phyloP scores from a whole-genome alignment of 2,888 invertebrate species.

The Drosophila acutilabella region DNA sequence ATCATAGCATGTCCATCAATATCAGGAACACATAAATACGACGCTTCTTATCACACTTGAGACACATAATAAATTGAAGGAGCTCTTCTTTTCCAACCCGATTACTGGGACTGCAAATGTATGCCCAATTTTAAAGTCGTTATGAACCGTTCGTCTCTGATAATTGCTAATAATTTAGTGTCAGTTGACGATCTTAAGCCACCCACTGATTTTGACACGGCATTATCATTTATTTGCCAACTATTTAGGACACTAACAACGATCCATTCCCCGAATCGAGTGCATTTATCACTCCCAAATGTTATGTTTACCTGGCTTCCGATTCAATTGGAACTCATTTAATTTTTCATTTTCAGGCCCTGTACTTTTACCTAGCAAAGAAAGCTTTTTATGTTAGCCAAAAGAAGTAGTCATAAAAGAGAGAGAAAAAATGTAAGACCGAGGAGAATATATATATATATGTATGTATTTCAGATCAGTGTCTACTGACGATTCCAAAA shows the following conservation, averaged over 20 bases:
- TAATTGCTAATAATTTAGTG: constrained; percentile 82
- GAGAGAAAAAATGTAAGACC: too few relatives aligned
- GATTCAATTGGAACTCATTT: constrained; percentile 5
- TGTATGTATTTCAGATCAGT: too few relatives aligned
- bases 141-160: constrained; percentile 72
- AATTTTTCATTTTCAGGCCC: not conserved
- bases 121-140: constrained; percentile 75
- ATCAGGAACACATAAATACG: constrained; percentile 12
- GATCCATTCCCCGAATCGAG: constrained; percentile 57
- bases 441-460: too few relatives aligned
- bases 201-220: constrained; percentile 32
- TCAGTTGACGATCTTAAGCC: constrained; percentile 75
- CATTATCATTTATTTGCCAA: constrained; percentile 62
- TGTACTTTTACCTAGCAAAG: not conserved
- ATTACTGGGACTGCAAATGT: constrained; percentile 59
- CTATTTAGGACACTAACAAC: constrained; percentile 50
- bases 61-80: constrained; percentile 52
- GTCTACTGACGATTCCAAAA: too few relatives aligned
- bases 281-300: constrained; percentile 52
- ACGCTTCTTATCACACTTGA: constrained; percentile 38
- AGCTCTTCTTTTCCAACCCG: constrained; percentile 37
- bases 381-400: too few relatives aligned
- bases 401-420: too few relatives aligned
- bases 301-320: constrained; percentile 33
- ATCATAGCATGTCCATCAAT: constrained; percentile 47